Evolutionary conservation across 2,888 invertebrate genomes (phyloP).

Genomic region (Coleophora deauratella): DNA sequence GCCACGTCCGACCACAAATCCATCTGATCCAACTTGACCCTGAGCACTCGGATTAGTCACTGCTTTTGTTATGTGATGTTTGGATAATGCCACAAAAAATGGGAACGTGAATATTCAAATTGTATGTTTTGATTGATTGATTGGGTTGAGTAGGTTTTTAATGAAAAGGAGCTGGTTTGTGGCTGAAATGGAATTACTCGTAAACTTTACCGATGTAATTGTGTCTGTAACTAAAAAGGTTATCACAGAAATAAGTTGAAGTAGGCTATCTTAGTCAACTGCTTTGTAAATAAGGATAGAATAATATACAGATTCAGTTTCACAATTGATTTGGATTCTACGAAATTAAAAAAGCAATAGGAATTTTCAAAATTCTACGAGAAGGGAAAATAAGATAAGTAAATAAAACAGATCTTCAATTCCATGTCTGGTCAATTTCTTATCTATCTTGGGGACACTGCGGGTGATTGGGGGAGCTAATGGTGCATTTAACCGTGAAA

Average conservation of each 20-base stretch:
- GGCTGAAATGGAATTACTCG: neutral
- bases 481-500: constrained; percentile 70
- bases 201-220: too few species aligned
- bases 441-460: constrained; percentile 52
- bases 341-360: too few species aligned
- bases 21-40: constrained; percentile 50
- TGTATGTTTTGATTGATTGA: constrained; percentile 25
- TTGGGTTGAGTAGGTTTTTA: constrained; percentile 12
- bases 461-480: constrained; percentile 53
- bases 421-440: constrained; percentile 49
- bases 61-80: constrained; percentile 42
- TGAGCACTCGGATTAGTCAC: constrained; percentile 53
- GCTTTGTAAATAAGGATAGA: too few species aligned
- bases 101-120: constrained; percentile 8
- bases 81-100: constrained; percentile 27
- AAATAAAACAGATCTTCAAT: constrained; percentile 1
- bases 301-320: too few species aligned
- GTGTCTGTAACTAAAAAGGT: too few species aligned
- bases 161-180: neutral
- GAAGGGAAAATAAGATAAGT: neutral
- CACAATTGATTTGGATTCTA: too few species aligned
- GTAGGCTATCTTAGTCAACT: too few species aligned
- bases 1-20: constrained; percentile 42
- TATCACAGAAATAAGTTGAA: too few species aligned
- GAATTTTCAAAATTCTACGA: too few species aligned